Percentiles rank a stretch among this genome's conserved stretches.
Conservation (phyloP, 2,888 invertebrate genomes). For the Epinotia brunnichana region DNA sequence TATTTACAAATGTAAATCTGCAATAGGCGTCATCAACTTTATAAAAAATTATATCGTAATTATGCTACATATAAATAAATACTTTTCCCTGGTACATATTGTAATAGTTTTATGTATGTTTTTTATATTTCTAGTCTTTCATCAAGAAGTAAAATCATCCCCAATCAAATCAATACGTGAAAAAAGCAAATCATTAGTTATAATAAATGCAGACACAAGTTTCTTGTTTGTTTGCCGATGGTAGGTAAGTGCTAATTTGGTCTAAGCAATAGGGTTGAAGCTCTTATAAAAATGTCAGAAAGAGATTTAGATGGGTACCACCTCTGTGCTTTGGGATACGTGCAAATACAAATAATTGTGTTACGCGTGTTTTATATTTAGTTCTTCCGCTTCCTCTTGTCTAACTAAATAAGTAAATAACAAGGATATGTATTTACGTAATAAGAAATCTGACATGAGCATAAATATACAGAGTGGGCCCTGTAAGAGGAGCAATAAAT, state of each 20-base stretch:
- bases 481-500: too few species aligned
- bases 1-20: too few species aligned
- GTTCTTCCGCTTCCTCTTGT: neutral
- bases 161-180: too few species aligned
- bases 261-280: constrained; percentile 74
- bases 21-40: neutral
- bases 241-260: constrained; percentile 74
- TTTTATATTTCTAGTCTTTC: too few species aligned
- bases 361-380: constrained; percentile 31
- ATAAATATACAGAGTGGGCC: too few species aligned
- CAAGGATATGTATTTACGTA: neutral
- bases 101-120: too few species aligned
- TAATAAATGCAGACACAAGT: neutral
- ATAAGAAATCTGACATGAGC: too few species aligned
- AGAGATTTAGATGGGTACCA: constrained; percentile 66
- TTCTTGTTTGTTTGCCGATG: constrained; percentile 51
- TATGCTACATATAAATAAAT: too few species aligned
- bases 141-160: too few species aligned
- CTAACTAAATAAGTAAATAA: neutral
- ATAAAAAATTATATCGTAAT: neutral
- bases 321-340: constrained; percentile 65
- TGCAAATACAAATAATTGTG: constrained; percentile 48
- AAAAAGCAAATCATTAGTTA: neutral
- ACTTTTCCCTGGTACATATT: too few species aligned
- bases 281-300: constrained; percentile 79